Percentiles rank a stretch among this genome's conserved stretches.
Conservation (phyloP, 1,140 invertebrate genomes). For the Drosophila repleta region DNA sequence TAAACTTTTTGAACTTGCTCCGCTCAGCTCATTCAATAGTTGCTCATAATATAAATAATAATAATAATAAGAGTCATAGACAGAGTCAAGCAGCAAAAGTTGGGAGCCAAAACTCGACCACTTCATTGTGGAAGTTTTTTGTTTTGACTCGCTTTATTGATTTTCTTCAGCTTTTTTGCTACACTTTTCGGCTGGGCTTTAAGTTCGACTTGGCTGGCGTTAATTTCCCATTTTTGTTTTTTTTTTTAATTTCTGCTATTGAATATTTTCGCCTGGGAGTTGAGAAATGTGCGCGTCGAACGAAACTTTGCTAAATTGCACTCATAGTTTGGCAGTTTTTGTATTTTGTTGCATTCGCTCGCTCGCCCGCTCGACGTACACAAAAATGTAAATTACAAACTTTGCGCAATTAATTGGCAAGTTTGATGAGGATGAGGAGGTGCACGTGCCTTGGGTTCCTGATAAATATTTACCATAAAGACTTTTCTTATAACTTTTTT, state of each 20-base stretch:
- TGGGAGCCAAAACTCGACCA: slow-evolving; percentile 35
- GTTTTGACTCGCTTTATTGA: slow-evolving; percentile 48
- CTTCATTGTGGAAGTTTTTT: slow-evolving; percentile 58
- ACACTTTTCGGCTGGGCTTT: slow-evolving; percentile 43
- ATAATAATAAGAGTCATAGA: slow-evolving; percentile 13
- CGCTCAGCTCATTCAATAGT: slow-evolving; percentile 24
- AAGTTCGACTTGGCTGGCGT: slow-evolving; percentile 33
- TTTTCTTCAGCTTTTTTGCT: slow-evolving; percentile 54
- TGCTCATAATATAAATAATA: slow-evolving; percentile 17
- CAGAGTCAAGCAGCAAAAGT: slow-evolving; percentile 17
- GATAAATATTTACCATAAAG: neutral
- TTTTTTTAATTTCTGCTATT: slow-evolving; percentile 24
- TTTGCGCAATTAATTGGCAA: slow-evolving; percentile 52
- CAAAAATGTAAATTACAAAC: slow-evolving; percentile 58
- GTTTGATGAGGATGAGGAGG: slow-evolving; percentile 19
- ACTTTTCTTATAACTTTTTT: neutral
- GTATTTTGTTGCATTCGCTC: slow-evolving; percentile 13
- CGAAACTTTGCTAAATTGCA: slow-evolving; percentile 43
- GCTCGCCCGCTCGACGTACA: slow-evolving; percentile 31
- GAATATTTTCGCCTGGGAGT: slow-evolving; percentile 20
- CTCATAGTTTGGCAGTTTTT: slow-evolving; percentile 43
- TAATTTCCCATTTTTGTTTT: slow-evolving; percentile 34
- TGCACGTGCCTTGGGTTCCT: too few species aligned
- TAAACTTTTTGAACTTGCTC: slow-evolving; percentile 38
- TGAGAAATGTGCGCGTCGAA: slow-evolving; percentile 37